Evolutionary conservation across 1,140 invertebrate genomes (phyloP), one percentile per base, ranked within the genome.

Genomic region (Heterodera schachtii): DNA sequence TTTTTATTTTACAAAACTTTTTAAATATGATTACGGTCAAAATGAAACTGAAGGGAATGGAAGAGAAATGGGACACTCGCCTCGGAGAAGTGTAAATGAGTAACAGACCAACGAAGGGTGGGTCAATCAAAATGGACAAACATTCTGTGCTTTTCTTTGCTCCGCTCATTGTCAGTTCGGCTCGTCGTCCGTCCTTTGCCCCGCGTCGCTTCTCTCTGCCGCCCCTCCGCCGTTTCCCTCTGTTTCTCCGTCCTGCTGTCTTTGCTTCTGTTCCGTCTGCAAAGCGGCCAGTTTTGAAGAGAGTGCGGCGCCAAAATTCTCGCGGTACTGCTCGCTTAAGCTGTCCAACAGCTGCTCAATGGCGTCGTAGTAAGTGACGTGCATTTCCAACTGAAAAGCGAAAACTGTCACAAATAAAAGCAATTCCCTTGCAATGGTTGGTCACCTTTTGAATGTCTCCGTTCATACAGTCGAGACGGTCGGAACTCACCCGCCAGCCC

Each of bases 401-500:
- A 41, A 79, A 46, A 79, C n/a, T 11, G 31, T 31, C 31, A 31
- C 21, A 79, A 11, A 47, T 1, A 79, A 79, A 82, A 9, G 66
- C 64, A 52, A 52, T 11, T 52, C 49, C 8, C 13, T 52, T 52
- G 49, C 49, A 52, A 31, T 31, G 31, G 31, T 52, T 52, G 49
- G 49, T 21, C 19, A 82, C 66, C 69, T 84, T 80, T 5, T 78
- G 81, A 64, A 84, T 75, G 46, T 85, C 83, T 3, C 85, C 86
- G 31, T 83, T 75, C 85, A 81, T 86, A 11, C 77, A 86, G 67
- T 86, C 86, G 31, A 71, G 71, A 0, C 84, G 80, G 60, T 85
- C 75, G 6, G 85, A 86, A 41, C 83, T 75, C 47, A 86, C 77
- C 3, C 85, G 83, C 85, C 85, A 86, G 3, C 85, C 85, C 4